Conservation (phyloP, 92 coral and sea anemone species). For the Palythoa caribaeorum region DNA sequence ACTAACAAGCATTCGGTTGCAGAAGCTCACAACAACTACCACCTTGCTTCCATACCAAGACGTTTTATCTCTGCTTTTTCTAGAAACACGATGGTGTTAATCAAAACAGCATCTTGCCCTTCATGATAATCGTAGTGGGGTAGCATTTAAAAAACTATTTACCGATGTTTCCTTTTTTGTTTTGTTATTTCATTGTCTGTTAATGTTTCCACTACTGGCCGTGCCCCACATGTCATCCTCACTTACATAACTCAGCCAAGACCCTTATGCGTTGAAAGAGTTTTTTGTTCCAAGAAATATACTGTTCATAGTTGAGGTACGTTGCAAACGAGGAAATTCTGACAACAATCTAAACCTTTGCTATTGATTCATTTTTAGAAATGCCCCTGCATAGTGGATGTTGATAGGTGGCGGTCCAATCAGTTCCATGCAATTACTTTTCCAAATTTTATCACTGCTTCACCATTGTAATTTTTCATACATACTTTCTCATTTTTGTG, state of each 20-base stretch:
- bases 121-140: conserved; percentile 19
- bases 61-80: not conserved
- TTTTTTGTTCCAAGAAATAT: conserved; percentile 9
- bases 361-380: conserved; percentile 51
- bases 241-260: conserved; percentile 13
- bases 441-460: conserved; percentile 17
- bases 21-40: not conserved
- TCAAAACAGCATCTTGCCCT: not conserved
- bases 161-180: not conserved
- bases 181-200: not conserved
- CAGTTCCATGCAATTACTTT: conserved; percentile 57
- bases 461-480: not conserved
- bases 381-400: conserved; percentile 51
- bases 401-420: conserved; percentile 53
- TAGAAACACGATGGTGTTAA: conserved; percentile 2
- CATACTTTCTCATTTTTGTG: too few species aligned
- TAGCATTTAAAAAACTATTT: not conserved
- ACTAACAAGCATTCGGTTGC: not conserved
- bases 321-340: conserved; percentile 9
- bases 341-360: conserved; percentile 34
- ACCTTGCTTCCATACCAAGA: conserved; percentile 14
- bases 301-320: not conserved
- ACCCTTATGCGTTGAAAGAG: conserved; percentile 11
- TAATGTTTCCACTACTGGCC: not conserved
- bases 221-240: conserved; percentile 20